Percentiles rank a stretch among this genome's conserved stretches.
phyloP scores from a whole-genome alignment of 2,113 vertebrate species.

The Anas platyrhynchos region DNA sequence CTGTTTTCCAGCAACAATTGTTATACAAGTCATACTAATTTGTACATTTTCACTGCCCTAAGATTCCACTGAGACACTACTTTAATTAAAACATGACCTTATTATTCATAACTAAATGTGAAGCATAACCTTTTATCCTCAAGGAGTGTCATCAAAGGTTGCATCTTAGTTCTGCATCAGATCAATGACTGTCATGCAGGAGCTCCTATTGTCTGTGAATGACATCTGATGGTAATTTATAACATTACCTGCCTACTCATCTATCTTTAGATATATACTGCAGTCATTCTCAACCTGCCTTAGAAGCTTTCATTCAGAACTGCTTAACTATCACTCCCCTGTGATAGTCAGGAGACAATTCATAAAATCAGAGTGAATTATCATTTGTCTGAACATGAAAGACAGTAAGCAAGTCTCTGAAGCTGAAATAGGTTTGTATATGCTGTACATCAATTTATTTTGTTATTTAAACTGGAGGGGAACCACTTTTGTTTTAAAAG shows the following conservation, averaged over 20 bases:
- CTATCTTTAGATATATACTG: slow-evolving; percentile 72
- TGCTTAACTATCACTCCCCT: slow-evolving; percentile 31
- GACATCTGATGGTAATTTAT: slow-evolving; percentile 77
- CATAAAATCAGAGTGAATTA: slow-evolving; percentile 63
- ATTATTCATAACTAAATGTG: slow-evolving; percentile 78
- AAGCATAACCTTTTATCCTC: slow-evolving; percentile 79
- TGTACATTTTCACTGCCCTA: slow-evolving; percentile 71
- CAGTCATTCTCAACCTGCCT: slow-evolving; percentile 54
- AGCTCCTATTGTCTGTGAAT: slow-evolving; percentile 64
- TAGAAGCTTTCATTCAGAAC: slow-evolving; percentile 61
- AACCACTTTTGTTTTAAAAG: slow-evolving; percentile 38
- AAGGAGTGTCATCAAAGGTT: slow-evolving; percentile 76
- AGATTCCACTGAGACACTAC: slow-evolving; percentile 66
- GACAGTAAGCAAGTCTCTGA: slow-evolving; percentile 23
- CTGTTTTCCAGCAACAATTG: slow-evolving; percentile 70
- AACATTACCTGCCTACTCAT: slow-evolving; percentile 73
- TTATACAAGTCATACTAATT: slow-evolving; percentile 76
- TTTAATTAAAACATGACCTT: slow-evolving; percentile 82
- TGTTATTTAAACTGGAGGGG: slow-evolving; percentile 28
- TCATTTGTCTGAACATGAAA: slow-evolving; percentile 20
- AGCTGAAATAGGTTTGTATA: slow-evolving; percentile 41
- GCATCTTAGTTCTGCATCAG: slow-evolving; percentile 59
- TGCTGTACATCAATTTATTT: slow-evolving; percentile 28
- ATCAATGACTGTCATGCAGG: slow-evolving; percentile 78
- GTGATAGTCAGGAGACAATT: slow-evolving; percentile 45